These are phyloP conservation scores for Podarcis siculus DNA, from an alignment of 2,797 vertebrate genomes.

Conservation along the genomic window DNA sequence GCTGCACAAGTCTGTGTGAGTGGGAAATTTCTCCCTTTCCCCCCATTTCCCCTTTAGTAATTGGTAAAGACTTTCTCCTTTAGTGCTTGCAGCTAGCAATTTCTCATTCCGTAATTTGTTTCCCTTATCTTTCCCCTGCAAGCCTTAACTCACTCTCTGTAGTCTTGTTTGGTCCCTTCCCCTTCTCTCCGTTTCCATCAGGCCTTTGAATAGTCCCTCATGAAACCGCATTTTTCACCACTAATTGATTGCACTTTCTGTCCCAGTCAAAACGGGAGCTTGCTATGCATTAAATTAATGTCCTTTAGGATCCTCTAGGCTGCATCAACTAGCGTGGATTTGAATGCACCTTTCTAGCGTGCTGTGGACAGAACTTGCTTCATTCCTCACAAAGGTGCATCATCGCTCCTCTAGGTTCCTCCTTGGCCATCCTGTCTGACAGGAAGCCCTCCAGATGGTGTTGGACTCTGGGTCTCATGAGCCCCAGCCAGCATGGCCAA, in stretches of 20 bases:
- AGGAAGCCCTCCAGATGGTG: neutral
- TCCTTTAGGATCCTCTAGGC: conserved; percentile 35
- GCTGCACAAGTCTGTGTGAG: neutral
- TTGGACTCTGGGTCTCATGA: too few relatives aligned
- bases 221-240: conserved; percentile 36
- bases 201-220: conserved; percentile 41
- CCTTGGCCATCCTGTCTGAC: neutral
- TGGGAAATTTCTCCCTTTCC: neutral
- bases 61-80: conserved; percentile 49
- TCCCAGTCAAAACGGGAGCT: conserved; percentile 8
- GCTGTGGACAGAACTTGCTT: neutral
- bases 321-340: neutral
- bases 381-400: neutral
- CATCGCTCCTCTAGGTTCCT: neutral
- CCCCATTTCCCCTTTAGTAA: conserved; percentile 46
- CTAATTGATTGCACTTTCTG: conserved; percentile 49
- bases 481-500: too few relatives aligned
- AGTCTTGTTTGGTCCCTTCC: conserved; percentile 29
- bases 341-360: conserved; percentile 24
- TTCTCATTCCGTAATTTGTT: conserved; percentile 55
- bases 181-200: conserved; percentile 35
- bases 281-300: conserved; percentile 46
- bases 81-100: conserved; percentile 44
- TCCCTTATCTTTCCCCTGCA: conserved; percentile 37
- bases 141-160: conserved; percentile 34